Conservation (phyloP, 2,113 vertebrate species). For the Trichomycterus rosablanca region DNA sequence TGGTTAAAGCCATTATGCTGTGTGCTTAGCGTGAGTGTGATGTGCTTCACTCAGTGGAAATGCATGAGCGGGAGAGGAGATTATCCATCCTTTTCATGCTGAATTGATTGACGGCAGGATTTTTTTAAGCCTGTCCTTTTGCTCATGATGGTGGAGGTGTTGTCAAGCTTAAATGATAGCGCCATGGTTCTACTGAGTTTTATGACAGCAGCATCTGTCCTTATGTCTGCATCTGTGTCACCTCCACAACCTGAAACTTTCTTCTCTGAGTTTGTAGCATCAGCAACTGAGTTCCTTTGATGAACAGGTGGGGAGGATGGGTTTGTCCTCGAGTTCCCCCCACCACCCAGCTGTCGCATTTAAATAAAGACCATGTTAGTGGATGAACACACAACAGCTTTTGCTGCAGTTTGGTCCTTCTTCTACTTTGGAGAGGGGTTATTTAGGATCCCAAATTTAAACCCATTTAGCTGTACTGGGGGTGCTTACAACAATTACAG, state of each 20-base stretch:
- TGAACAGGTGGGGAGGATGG: constrained; percentile 20
- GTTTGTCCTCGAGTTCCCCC: constrained; percentile 3
- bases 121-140: constrained; percentile 32
- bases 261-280: constrained; percentile 6
- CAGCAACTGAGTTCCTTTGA: constrained; percentile 11
- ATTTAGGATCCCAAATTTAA: constrained; percentile 18
- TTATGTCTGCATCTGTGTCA: constrained; percentile 21
- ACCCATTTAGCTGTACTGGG: neutral
- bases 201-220: constrained; percentile 48
- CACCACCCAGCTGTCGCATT: constrained; percentile 24
- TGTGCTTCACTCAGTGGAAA: constrained; percentile 30
- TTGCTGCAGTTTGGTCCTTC: constrained; percentile 5
- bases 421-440: constrained; percentile 1
- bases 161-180: constrained; percentile 13
- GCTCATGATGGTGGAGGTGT: constrained; percentile 32
- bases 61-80: constrained; percentile 16
- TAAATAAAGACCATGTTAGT: neutral
- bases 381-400: neutral
- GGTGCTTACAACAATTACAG: constrained; percentile 6
- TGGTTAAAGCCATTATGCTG: constrained; percentile 30
- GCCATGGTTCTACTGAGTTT: constrained; percentile 14
- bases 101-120: constrained; percentile 38
- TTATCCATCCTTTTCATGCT: constrained; percentile 23
- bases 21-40: constrained; percentile 15
- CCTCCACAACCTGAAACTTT: constrained; percentile 29